phyloP scores from a whole-genome alignment of 2,797 vertebrate genomes.

The Chaenodraco wilsoni region DNA sequence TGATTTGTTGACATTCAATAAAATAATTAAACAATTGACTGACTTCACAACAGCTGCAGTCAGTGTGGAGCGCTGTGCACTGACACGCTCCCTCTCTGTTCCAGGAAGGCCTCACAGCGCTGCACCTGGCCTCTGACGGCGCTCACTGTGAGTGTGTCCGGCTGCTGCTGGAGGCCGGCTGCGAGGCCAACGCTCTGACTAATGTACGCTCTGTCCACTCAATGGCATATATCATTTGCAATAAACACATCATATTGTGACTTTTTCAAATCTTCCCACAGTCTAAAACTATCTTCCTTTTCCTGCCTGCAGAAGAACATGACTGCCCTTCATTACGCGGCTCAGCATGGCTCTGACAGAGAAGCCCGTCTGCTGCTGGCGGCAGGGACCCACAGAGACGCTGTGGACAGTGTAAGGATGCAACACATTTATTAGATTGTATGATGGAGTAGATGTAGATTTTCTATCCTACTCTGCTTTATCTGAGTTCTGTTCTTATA shows the following conservation, averaged over 20 bases:
- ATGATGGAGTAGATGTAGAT: background rate
- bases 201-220: constrained; percentile 74
- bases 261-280: background rate
- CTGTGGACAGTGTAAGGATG: constrained; percentile 84
- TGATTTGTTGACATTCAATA: too few relatives aligned
- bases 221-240: accelerated
- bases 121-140: constrained; percentile 87
- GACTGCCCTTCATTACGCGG: constrained; percentile 88
- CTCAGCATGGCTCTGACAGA: constrained; percentile 79
- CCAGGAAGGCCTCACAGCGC: constrained; percentile 87
- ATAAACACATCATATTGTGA: background rate
- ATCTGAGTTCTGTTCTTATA: too few relatives aligned
- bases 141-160: constrained; percentile 80
- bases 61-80: background rate
- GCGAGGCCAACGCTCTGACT: constrained; percentile 83
- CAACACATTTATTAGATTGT: background rate
- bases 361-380: constrained; percentile 82
- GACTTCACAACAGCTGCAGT: background rate
- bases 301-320: constrained; percentile 81
- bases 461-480: too few relatives aligned
- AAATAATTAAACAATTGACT: too few relatives aligned
- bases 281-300: background rate
- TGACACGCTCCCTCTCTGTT: constrained; percentile 4
- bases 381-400: constrained; percentile 79
- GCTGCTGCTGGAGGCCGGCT: constrained; percentile 84